Evolutionary conservation across 2,797 vertebrate genomes (phyloP), one percentile per base, ranked within the genome.

Genomic region (Hozukius guyotensis): DNA sequence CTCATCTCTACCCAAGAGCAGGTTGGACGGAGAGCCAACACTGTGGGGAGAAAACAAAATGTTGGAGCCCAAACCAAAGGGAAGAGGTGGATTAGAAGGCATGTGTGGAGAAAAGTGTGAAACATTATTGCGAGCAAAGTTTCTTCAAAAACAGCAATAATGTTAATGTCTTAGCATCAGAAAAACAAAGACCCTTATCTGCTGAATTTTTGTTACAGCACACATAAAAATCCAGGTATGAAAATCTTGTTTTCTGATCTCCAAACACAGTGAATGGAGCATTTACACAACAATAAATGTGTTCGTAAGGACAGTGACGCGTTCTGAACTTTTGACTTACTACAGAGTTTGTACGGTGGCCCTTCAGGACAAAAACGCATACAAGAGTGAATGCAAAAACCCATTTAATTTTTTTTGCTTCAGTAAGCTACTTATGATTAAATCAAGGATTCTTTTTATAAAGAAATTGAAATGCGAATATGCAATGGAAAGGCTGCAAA

Each of bases 1-100:
- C 94, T 96, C 95, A 94, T 96, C 95, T 95, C 96, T 96, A 95
- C 95, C 95, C 94, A 96, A 96, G 93, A 96, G 95, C 94, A 96
- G 94, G 95, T 96, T 96, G 95, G 95, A 96, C 94, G 95, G 95
- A 92, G 95, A 96, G 87, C 95, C 93, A 94, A 96, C 94, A 87
- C 94, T 94, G 95, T 94, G 91, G 92, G 93, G 86, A 92, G 89
- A 90, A 93, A 92, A 94, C 90, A 93, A 92, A 89, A 94, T 14
- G 89, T 94, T 93, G 94, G 89, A 91, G 91, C 92, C 89, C 86
- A 87, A 93, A 91, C 82, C 89, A 81, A 79, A 88, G 86, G 78
- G 69, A 91, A 89, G 74, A 89, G 83, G 90, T 84, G 91, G 83
- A 85, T 91, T 82, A 88, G 87, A 85, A 91, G 85, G 88, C 87